phyloP scores from a whole-genome alignment of 2,113 vertebrate genomes.

The Neogobius melanostomus region DNA sequence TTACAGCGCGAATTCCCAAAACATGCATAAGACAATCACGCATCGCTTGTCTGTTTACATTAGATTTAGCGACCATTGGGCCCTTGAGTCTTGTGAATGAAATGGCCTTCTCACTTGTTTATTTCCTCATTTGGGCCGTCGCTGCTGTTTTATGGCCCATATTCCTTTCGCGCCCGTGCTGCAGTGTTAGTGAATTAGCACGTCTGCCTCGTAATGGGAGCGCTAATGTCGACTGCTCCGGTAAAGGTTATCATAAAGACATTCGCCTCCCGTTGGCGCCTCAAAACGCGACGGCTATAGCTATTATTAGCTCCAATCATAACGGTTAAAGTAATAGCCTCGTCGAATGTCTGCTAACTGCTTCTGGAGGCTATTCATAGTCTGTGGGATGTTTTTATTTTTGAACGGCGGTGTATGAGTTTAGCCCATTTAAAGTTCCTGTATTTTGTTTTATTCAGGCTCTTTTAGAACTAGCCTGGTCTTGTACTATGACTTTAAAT shows the following conservation, averaged over 20 bases:
- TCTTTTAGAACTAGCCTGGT: too few relatives aligned
- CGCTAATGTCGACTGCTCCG: conserved; percentile 32
- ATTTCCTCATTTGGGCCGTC: conserved; percentile 4
- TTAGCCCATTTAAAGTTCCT: too few relatives aligned
- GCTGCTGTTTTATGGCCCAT: conserved; percentile 21
- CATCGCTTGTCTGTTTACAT: neutral
- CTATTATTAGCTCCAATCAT: conserved; percentile 47
- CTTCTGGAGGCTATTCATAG: conserved; percentile 15
- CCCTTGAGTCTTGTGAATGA: conserved; percentile 1
- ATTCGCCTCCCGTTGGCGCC: conserved; percentile 37
- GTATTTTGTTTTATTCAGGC: too few relatives aligned
- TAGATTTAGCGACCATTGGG: neutral
- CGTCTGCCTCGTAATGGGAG: conserved; percentile 44
- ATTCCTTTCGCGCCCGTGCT: conserved; percentile 6
- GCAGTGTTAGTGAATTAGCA: conserved; percentile 50
- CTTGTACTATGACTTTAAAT: too few relatives aligned
- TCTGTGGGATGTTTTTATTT: neutral
- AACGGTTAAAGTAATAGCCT: conserved; percentile 25
- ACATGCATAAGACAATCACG: neutral
- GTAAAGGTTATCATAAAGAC: conserved; percentile 62
- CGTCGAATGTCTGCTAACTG: neutral
- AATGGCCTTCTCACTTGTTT: neutral
- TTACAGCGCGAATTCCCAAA: neutral
- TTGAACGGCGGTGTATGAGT: neutral
- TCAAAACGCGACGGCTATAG: conserved; percentile 22